Conservation (phyloP, 2,113 vertebrate species). For the Chascanopsetta lugubris region DNA sequence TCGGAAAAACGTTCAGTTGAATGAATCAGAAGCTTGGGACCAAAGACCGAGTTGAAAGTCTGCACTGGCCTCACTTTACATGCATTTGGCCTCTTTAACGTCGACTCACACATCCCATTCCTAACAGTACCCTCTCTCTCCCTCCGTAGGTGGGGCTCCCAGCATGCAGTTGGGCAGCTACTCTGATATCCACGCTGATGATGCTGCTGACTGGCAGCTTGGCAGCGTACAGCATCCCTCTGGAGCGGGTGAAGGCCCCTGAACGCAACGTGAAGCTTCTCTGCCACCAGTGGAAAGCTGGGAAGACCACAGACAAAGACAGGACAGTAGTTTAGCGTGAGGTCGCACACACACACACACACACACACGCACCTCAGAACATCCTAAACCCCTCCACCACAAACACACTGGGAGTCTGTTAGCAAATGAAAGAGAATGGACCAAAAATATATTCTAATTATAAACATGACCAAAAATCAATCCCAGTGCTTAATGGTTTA, state of each 20-base stretch:
- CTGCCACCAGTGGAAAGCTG: slow-evolving; percentile 58
- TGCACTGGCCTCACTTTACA: too few species aligned
- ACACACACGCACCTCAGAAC: not conserved
- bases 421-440: too few species aligned
- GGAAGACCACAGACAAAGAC: slow-evolving; percentile 42
- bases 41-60: too few species aligned
- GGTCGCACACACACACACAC: not conserved
- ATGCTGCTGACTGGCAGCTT: slow-evolving; percentile 67
- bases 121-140: not conserved
- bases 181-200: slow-evolving; percentile 69
- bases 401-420: too few species aligned
- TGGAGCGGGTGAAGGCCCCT: slow-evolving; percentile 63
- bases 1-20: too few species aligned
- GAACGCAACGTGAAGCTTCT: slow-evolving; percentile 62
- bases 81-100: too few species aligned
- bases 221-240: slow-evolving; percentile 67
- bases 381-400: too few species aligned
- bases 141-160: slow-evolving; percentile 73
- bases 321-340: slow-evolving; percentile 28
- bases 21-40: too few species aligned
- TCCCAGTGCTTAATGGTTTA: not conserved
- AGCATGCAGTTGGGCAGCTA: slow-evolving; percentile 79
- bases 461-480: not conserved
- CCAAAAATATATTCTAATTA: too few species aligned
- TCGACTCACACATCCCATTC: too few species aligned